These are phyloP conservation scores for Nomia melanderi DNA, from an alignment of 1,140 invertebrate genomes.

Conservation along the genomic window DNA sequence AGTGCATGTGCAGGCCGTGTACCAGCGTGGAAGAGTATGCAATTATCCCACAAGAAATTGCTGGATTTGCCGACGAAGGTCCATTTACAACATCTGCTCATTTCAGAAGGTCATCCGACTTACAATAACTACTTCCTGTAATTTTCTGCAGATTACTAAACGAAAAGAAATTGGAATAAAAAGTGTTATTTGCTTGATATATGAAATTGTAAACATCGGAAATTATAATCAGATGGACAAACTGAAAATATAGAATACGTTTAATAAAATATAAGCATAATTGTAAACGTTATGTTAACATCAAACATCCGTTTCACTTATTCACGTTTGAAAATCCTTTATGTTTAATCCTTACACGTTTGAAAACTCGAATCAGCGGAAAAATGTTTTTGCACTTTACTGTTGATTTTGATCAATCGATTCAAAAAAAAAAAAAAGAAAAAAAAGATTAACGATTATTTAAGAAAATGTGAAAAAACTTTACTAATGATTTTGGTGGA, in stretches of 20 bases:
- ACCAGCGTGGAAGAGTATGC: slow-evolving; percentile 92
- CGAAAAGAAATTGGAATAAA: not conserved
- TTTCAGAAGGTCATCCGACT: slow-evolving; percentile 83
- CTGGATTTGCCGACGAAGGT: slow-evolving; percentile 91
- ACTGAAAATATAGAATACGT: slow-evolving; percentile 6
- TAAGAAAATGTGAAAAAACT: slow-evolving; percentile 4
- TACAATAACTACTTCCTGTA: slow-evolving; percentile 20
- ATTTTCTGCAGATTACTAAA: not conserved
- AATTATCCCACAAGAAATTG: slow-evolving; percentile 94
- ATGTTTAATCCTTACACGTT: too few relatives aligned
- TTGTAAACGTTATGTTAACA: not conserved
- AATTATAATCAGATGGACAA: slow-evolving; percentile 11
- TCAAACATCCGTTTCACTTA: not conserved
- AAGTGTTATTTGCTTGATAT: not conserved
- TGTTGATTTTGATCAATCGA: too few relatives aligned
- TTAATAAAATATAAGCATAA: not conserved
- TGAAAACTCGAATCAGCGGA: too few relatives aligned
- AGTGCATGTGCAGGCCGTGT: slow-evolving; percentile 97
- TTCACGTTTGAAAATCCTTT: not conserved
- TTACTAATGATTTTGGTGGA: slow-evolving; percentile 32
- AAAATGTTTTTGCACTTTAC: too few relatives aligned
- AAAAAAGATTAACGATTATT: slow-evolving; percentile 8
- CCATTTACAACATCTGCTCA: slow-evolving; percentile 85
- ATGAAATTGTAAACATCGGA: not conserved
- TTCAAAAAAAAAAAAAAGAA: too few relatives aligned